Evolutionary conservation across 2,797 vertebrate genomes (phyloP).

Genomic region (Rhynchonycteris naso): DNA sequence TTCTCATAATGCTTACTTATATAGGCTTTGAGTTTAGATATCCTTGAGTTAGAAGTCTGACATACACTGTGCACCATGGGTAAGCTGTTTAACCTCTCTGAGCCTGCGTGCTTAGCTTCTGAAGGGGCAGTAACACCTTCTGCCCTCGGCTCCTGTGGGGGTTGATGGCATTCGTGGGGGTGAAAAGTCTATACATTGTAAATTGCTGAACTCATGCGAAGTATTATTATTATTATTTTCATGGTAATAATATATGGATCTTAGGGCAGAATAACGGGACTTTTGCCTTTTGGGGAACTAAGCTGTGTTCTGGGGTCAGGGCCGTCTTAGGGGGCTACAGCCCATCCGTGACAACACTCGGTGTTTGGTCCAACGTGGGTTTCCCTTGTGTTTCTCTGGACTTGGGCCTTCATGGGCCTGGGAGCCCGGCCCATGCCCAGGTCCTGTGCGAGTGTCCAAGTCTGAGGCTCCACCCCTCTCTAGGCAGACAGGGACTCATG

Average conservation of each 20-base stretch:
- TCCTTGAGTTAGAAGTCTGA: not conserved
- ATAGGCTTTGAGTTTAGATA: not conserved
- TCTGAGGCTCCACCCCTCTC: not conserved
- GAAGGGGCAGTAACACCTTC: not conserved
- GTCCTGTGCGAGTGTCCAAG: not conserved
- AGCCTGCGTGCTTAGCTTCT: not conserved
- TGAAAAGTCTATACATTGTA: not conserved
- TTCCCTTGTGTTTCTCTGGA: not conserved
- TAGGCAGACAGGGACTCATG: not conserved
- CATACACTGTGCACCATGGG: fast-evolving
- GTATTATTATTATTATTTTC: not conserved
- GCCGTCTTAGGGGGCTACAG: fast-evolving
- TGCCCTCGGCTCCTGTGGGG: not conserved
- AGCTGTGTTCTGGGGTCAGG: fast-evolving
- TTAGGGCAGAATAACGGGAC: not conserved
- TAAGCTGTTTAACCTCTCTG: not conserved
- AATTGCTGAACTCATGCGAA: not conserved
- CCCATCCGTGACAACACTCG: fast-evolving
- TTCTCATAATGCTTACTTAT: not conserved
- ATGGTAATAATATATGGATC: fast-evolving
- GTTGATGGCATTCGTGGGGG: fast-evolving
- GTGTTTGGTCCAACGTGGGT: fast-evolving
- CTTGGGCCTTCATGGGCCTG: fast-evolving
- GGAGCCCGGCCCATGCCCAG: fast-evolving
- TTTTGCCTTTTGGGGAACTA: not conserved